These are phyloP conservation scores for Leptinotarsa rubiginosa DNA, from an alignment of 2,888 invertebrate species.

Conservation along the genomic window DNA sequence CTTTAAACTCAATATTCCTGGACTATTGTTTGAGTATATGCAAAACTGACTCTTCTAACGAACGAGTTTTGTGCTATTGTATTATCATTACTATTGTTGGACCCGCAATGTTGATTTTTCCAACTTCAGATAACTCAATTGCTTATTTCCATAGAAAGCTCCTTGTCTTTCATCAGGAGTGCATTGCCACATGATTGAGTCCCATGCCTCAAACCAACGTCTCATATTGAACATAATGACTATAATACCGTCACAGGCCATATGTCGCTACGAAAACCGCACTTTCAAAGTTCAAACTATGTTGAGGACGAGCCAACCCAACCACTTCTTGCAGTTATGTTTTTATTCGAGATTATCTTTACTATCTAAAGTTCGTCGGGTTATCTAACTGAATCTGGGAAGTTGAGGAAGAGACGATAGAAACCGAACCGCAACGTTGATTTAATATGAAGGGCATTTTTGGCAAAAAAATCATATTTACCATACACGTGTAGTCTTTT, in stretches of 20 bases:
- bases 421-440: neutral
- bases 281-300: slow-evolving; percentile 18
- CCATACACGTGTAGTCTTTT: too few relatives aligned
- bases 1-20: too few relatives aligned
- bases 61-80: too few relatives aligned
- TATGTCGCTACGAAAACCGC: slow-evolving; percentile 17
- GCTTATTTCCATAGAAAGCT: too few relatives aligned
- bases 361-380: neutral
- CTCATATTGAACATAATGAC: slow-evolving; percentile 20
- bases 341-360: slow-evolving; percentile 14
- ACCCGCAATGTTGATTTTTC: too few relatives aligned
- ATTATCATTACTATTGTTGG: too few relatives aligned
- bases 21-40: too few relatives aligned
- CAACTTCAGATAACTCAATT: too few relatives aligned
- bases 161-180: neutral
- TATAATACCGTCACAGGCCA: slow-evolving; percentile 15
- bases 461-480: too few relatives aligned
- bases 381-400: neutral
- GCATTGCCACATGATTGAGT: neutral
- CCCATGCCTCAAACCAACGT: neutral
- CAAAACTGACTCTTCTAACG: too few relatives aligned
- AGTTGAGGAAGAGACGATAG: too few relatives aligned
- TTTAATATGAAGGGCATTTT: too few relatives aligned
- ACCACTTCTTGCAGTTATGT: slow-evolving; percentile 19
- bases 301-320: slow-evolving; percentile 12